phyloP scores from a whole-genome alignment of 2,888 invertebrate species.

The Steromphala cineraria region DNA sequence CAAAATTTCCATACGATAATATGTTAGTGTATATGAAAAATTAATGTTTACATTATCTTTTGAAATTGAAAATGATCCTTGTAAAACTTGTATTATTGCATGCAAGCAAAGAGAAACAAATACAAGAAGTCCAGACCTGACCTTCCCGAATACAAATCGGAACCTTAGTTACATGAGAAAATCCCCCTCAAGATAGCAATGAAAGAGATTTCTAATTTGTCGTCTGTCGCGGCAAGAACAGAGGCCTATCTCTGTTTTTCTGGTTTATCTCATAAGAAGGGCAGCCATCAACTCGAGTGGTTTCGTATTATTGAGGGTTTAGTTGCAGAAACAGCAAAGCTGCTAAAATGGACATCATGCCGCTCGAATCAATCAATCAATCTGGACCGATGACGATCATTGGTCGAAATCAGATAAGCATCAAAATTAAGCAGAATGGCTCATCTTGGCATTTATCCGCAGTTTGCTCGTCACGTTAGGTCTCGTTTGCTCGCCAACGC shows the following conservation, averaged over 20 bases:
- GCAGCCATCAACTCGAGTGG: not conserved
- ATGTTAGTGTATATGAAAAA: too few relatives aligned
- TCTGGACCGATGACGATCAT: not conserved
- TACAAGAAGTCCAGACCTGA: too few relatives aligned
- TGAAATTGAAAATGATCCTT: too few relatives aligned
- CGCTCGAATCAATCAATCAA: not conserved
- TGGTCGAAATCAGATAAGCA: conserved; percentile 28
- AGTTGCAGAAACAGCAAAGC: not conserved
- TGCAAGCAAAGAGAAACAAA: too few relatives aligned
- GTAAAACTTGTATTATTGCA: too few relatives aligned
- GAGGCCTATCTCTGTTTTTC: not conserved
- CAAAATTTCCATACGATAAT: too few relatives aligned
- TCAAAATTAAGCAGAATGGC: conserved; percentile 27
- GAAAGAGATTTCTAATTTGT: not conserved
- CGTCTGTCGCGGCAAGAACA: not conserved
- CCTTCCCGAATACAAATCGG: not conserved
- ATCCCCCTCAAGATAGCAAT: not conserved
- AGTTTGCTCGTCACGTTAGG: conserved; percentile 17
- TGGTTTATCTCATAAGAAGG: not conserved
- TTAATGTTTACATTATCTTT: too few relatives aligned
- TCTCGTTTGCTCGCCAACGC: not conserved
- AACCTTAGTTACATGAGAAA: not conserved
- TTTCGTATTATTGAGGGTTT: not conserved
- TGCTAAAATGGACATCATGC: not conserved
- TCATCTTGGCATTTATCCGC: conserved; percentile 23